Conservation (phyloP, 2,888 invertebrate species). For the Trissolcus japonicus region DNA sequence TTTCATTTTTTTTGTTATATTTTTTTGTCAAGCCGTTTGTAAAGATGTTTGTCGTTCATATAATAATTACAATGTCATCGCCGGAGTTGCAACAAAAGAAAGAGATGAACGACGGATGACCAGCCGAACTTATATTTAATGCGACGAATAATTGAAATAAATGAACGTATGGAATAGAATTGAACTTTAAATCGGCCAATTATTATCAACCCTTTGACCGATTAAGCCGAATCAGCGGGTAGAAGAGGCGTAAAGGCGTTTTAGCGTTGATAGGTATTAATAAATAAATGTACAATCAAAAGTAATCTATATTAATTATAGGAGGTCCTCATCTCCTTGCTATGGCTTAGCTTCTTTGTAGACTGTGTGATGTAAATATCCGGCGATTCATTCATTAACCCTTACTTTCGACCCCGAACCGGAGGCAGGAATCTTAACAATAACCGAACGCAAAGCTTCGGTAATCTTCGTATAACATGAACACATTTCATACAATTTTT, state of each 20-base stretch:
- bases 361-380: slow-evolving; percentile 72
- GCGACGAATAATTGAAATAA: slow-evolving; percentile 57
- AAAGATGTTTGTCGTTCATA: slow-evolving; percentile 26
- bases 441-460: slow-evolving; percentile 66
- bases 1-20: not conserved
- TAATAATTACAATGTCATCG: slow-evolving; percentile 6
- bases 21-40: not conserved
- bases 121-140: slow-evolving; percentile 34
- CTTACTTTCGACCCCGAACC: slow-evolving; percentile 71
- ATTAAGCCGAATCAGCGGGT: slow-evolving; percentile 72
- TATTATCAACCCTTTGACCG: slow-evolving; percentile 73
- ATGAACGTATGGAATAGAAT: slow-evolving; percentile 56
- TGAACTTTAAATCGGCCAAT: slow-evolving; percentile 56
- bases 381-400: slow-evolving; percentile 76
- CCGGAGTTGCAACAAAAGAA: slow-evolving; percentile 21
- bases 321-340: slow-evolving; percentile 68
- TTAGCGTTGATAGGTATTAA: slow-evolving; percentile 73
- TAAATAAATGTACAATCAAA: slow-evolving; percentile 76
- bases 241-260: slow-evolving; percentile 65
- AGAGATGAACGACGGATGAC: slow-evolving; percentile 24
- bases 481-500: not conserved
- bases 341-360: slow-evolving; percentile 70
- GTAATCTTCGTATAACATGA: slow-evolving; percentile 53
- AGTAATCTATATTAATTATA: slow-evolving; percentile 76
- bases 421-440: slow-evolving; percentile 65